Percentiles rank a stretch among this genome's conserved stretches.
These are phyloP conservation scores for Coreius guichenoti DNA, from an alignment of 2,797 vertebrate genomes.

Conservation along the genomic window DNA sequence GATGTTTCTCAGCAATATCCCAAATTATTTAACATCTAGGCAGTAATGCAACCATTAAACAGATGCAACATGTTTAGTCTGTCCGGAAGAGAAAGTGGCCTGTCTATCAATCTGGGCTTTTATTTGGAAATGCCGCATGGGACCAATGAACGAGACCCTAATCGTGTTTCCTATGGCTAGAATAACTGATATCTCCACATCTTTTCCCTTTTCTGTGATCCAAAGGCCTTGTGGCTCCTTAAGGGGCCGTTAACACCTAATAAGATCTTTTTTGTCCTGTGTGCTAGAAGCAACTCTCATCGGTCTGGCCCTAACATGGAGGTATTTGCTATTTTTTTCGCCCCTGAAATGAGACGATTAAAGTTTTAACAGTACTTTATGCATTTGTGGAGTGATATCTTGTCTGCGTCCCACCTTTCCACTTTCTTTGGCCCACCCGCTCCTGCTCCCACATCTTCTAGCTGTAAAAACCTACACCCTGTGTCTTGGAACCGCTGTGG, in stretches of 20 bases:
- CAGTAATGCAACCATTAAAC: conserved; percentile 56
- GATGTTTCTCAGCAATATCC: conserved; percentile 60
- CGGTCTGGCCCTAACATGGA: conserved; percentile 39
- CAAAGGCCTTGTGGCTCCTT: conserved; percentile 67
- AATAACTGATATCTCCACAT: conserved; percentile 78
- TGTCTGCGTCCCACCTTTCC: neutral
- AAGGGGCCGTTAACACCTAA: conserved; percentile 68
- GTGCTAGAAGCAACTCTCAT: neutral
- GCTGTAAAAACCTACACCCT: conserved; percentile 53
- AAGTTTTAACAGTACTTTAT: conserved; percentile 47
- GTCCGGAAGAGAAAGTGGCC: conserved; percentile 56
- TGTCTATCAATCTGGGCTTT: conserved; percentile 70
- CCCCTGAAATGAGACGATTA: conserved; percentile 44
- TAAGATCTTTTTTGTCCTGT: conserved; percentile 54
- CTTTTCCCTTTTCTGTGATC: conserved; percentile 72
- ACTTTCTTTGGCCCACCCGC: neutral
- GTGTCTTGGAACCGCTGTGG: conserved; percentile 50
- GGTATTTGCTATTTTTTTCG: conserved; percentile 29
- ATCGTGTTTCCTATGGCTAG: conserved; percentile 73
- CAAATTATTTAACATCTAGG: conserved; percentile 55
- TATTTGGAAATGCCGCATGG: conserved; percentile 68
- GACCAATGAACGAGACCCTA: conserved; percentile 73
- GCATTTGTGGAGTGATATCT: conserved; percentile 27
- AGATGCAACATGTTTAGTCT: conserved; percentile 52
- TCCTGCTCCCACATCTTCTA: neutral